Conservation (phyloP, 2,797 vertebrate genomes). For the Hipposideros larvatus region DNA sequence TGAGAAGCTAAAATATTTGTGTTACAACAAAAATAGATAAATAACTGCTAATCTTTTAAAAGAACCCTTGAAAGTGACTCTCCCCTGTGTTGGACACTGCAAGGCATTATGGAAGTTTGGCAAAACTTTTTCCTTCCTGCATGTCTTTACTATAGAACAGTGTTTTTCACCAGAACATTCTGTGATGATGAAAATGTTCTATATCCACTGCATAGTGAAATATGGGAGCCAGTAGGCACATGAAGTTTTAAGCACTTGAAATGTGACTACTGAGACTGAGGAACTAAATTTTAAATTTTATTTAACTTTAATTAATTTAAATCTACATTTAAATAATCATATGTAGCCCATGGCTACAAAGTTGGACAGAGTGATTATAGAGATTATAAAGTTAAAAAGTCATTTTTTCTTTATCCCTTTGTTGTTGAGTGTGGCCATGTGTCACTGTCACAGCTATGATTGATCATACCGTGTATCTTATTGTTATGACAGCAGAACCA, state of each 20-base stretch:
- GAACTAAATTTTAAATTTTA: background rate
- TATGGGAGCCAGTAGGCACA: background rate
- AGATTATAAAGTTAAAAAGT: background rate
- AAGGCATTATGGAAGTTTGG: no score
- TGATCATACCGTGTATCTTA: background rate
- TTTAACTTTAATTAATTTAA: slow-evolving; percentile 8
- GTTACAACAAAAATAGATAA: background rate
- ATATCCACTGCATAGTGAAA: background rate
- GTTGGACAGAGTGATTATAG: background rate
- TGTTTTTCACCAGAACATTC: background rate
- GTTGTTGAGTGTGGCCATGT: background rate
- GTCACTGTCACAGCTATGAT: background rate
- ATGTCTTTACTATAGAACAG: background rate
- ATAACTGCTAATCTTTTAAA: background rate
- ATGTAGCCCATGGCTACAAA: background rate
- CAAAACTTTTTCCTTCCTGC: background rate
- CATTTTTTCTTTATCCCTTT: slow-evolving; percentile 11
- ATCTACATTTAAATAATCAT: slow-evolving; percentile 1
- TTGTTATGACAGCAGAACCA: background rate
- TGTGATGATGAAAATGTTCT: background rate
- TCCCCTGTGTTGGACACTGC: background rate
- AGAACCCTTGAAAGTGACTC: background rate
- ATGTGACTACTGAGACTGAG: background rate
- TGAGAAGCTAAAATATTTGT: background rate
- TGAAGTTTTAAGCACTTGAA: background rate